Evolutionary conservation across 2,113 vertebrate species (phyloP).

Genomic region (Alces alces): DNA sequence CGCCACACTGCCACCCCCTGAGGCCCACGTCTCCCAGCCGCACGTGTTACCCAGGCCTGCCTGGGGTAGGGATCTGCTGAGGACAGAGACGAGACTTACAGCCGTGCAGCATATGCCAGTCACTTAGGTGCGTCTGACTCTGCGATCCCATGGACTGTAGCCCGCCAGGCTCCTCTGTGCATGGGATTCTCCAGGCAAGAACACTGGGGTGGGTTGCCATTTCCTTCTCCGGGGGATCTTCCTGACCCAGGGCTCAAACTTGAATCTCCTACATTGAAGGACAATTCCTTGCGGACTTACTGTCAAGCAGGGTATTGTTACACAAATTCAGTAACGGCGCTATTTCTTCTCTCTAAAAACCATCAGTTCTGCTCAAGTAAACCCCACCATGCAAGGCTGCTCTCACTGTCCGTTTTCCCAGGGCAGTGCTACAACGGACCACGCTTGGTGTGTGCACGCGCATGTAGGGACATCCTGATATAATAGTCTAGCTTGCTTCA

Average conservation of each 20-base stretch:
- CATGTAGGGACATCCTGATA: too few species aligned
- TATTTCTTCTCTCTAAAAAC: not conserved
- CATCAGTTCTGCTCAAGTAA: not conserved
- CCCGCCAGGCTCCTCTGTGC: not conserved
- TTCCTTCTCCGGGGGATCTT: not conserved
- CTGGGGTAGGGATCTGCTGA: fast-evolving
- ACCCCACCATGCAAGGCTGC: fast-evolving
- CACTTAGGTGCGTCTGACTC: not conserved
- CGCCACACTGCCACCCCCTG: fast-evolving
- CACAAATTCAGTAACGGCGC: not conserved
- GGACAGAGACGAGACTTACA: fast-evolving
- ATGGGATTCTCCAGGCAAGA: not conserved
- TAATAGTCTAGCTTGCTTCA: not conserved
- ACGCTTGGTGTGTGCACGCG: fast-evolving
- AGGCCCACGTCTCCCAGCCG: fast-evolving
- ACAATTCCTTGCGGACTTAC: not conserved
- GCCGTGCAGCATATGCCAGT: fast-evolving
- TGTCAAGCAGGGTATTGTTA: fast-evolving
- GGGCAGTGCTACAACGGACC: fast-evolving
- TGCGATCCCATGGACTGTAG: not conserved
- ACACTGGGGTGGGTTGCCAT: not conserved
- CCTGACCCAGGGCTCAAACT: not conserved
- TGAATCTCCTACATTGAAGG: not conserved
- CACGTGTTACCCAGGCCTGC: fast-evolving
- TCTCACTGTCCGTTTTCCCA: too few species aligned